A percentile compares a stretch with the other conserved stretches of the same genome.
These are phyloP conservation scores for Barypeithes pellucidus DNA, from an alignment of 2,888 invertebrate species.

Conservation along the genomic window DNA sequence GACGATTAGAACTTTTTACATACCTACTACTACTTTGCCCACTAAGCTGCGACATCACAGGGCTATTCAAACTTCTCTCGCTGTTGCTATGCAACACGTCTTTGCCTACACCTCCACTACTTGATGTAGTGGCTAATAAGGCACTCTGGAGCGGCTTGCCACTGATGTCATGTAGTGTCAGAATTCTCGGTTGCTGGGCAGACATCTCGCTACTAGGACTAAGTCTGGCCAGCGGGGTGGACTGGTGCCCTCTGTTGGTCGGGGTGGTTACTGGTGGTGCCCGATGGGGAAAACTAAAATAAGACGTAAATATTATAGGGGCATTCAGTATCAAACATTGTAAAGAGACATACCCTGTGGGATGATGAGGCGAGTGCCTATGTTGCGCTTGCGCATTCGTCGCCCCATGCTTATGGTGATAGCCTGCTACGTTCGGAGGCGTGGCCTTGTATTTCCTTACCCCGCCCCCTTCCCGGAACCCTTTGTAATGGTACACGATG, in stretches of 20 bases:
- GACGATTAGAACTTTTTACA: conserved; percentile 66
- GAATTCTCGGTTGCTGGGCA: conserved; percentile 91
- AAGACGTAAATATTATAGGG: conserved; percentile 10
- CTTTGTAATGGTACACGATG: conserved; percentile 96
- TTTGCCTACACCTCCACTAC: conserved; percentile 87
- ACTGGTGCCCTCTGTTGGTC: conserved; percentile 77
- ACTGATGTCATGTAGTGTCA: conserved; percentile 94
- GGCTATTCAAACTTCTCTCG: conserved; percentile 92
- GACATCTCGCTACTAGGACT: conserved; percentile 95
- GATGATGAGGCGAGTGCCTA: conserved; percentile 85
- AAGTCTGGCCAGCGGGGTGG: conserved; percentile 90
- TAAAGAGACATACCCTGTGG: conserved; percentile 75
- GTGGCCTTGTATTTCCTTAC: conserved; percentile 89
- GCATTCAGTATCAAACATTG: not conserved
- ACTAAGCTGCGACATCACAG: conserved; percentile 93
- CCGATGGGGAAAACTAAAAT: conserved; percentile 71
- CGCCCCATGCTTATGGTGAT: conserved; percentile 84
- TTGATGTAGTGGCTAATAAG: conserved; percentile 89
- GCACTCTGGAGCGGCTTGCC: conserved; percentile 94
- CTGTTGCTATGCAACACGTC: conserved; percentile 93
- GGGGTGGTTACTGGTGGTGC: conserved; percentile 82
- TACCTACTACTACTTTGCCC: conserved; percentile 84
- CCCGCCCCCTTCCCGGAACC: conserved; percentile 52
- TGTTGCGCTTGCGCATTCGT: conserved; percentile 80
- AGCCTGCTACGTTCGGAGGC: conserved; percentile 85